Evolutionary conservation across 2,113 vertebrate species (phyloP), one percentile per base, ranked within the genome.

Genomic region (Pheucticus melanocephalus): DNA sequence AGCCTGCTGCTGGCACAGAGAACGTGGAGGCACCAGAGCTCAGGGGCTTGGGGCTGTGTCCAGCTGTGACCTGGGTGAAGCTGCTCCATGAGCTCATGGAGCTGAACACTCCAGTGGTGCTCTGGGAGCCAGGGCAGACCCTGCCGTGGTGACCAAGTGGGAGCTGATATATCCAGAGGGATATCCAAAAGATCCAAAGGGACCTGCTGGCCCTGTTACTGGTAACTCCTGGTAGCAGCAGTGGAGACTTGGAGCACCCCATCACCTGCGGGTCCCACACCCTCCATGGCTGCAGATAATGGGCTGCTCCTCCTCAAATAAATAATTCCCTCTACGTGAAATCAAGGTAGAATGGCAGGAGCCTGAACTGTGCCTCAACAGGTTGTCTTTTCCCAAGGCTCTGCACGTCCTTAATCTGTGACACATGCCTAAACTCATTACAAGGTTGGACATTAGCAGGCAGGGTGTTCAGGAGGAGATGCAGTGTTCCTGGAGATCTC

Each of bases 401-500:
- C 15, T 72, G n/a, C 30, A 6, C 21, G 13, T 66, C 47, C 51
- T 60, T 71, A 14, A 37, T 60, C 39, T 82, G 3, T 37, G 65
- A 4, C 14, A 57, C 1, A 0, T 28, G 21, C n/a, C 47, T 37
- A 15, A 75, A 39, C 8, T 35, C 1, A 0, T 30, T 27, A 5
- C 51, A 50, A 63, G 30, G 15, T 13, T 51, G 21, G 72, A 2
- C 75, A 20, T 37, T 4, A 54, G 56, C 10, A 68, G 70, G 28
- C 54, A 68, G 40, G 30, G 35, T 7, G 6, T n/a, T 56, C 10
- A 59, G 42, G 51, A 61, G 59, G 30, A 50, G 40, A 16, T 48
- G 44, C 10, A 8, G 22, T 10, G 17, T n/a, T 56, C n/a, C 28
- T 8, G 16, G 51, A 31, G 33, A 51, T 33, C 56, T 51, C 48